Base-by-base conservation (phyloP, 2,797 vertebrate genomes). In the Jordanella pulchra region DNA sequence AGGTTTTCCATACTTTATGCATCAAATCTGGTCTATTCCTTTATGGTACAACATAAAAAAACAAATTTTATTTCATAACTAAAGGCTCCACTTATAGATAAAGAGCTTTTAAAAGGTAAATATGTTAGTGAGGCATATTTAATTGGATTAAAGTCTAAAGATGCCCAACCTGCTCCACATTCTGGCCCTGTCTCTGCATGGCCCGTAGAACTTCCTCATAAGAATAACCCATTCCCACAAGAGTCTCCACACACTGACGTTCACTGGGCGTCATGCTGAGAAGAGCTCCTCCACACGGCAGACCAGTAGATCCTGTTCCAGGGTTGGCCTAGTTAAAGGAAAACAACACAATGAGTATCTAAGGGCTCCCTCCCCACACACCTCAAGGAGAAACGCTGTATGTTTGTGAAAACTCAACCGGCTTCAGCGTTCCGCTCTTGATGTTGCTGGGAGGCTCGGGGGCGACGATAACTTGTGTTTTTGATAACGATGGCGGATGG, bases 101-200 rank as follows among this genome's bases (percentile, higher is more conserved):
- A 3, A 3, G 17, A 25, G 7, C 27, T 14, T 39, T 42, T 3
- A 2, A 48, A 69, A 12, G 77, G 28, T 4, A 17, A 75, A 48
- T 67, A 21, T 53, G 12, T 64, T 76, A 82, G 7, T 5, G 73
- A 56, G 84, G 23, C 44, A 79, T 28, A 74, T 77, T 61, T 66
- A 65, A 79, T 71, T 25, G 48, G 4, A 65, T 0, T 23, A 12
- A 47, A 21, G 32, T 65, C 58, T 60, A 4, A 84, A 86, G 78
- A 35, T 60, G 45, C 77, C 84, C n/a, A 82, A 99, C 98, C 96
- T 99, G 97, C 84, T 99, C 98, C 85, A 99, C 95, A 65, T 97
- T 97, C 91, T 97, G 96, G 68, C 97, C 97, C 87, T 96, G 97
- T 92, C 95, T 96, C 93, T 97, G 97, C 96, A 99, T 98, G 89